Conservation (phyloP, 2,888 invertebrate species). For the Hermaeophaga mercurialis region DNA sequence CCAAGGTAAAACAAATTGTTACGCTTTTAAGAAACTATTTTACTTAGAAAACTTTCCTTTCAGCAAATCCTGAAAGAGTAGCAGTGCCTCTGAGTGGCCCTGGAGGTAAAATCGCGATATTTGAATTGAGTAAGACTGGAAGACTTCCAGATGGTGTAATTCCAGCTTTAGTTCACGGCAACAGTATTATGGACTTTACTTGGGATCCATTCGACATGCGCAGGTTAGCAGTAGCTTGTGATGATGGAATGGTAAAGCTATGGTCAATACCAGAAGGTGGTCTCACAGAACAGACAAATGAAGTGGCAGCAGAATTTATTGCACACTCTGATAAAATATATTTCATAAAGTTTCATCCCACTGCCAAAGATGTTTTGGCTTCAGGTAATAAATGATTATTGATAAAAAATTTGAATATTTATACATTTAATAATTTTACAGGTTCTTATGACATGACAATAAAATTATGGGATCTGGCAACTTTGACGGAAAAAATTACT, state of each 20-base stretch:
- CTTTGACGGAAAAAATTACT: conserved; percentile 67
- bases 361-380: conserved; percentile 83
- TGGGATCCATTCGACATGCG: conserved; percentile 90
- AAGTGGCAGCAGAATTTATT: conserved; percentile 69
- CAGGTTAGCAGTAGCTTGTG: conserved; percentile 81
- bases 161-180: conserved; percentile 88
- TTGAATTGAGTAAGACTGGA: conserved; percentile 79
- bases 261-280: conserved; percentile 56
- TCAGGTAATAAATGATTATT: conserved; percentile 59
- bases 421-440: conserved; percentile 9
- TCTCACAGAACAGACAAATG: conserved; percentile 78
- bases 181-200: conserved; percentile 87
- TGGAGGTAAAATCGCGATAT: conserved; percentile 86
- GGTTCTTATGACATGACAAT: conserved; percentile 88
- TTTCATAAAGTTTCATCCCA: conserved; percentile 88
- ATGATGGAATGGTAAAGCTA: conserved; percentile 70
- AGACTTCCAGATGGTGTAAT: conserved; percentile 80
- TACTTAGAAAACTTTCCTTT: conserved; percentile 11
- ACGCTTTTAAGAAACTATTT: not conserved
- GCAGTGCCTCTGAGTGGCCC: conserved; percentile 91
- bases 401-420: not conserved
- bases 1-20: conserved; percentile 65
- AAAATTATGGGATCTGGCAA: conserved; percentile 82
- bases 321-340: conserved; percentile 92
- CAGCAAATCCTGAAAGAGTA: conserved; percentile 83